Base-by-base conservation (phyloP, 2,888 invertebrate species). In the Colostygia pectinataria region DNA sequence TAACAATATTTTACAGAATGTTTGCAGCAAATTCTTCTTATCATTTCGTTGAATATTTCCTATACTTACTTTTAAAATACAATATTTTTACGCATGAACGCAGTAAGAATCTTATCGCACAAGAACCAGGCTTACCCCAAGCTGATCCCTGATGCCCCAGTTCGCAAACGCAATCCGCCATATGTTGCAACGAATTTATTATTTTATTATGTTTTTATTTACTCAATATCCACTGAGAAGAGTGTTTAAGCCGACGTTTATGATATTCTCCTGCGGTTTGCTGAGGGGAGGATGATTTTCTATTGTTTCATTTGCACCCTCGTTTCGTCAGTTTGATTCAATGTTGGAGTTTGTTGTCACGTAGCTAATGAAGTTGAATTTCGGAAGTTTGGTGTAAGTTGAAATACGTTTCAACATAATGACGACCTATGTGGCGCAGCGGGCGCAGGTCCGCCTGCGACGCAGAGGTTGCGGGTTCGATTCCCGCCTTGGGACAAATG, bases 181-280 rank as follows among this genome's bases (percentile, higher is more conserved):
- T 90, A 90, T 90, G 90, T 85, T 86, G 77, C 80, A 56, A 63
- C 59, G 82, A 82, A 88, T 89, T 78, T 82, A 88, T 90, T 87
- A 90, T 89, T 89, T 86, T 82, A 88, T 89, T 86, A 83, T 80
- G 82, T 85, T 88, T 88, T 88, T 88, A 89, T 89, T 89, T 87
- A 88, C 78, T 83, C 77, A 74, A 73, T 73, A 74, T 86, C 87
- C 80, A 68, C 61, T 51, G 84, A 81, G 88, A 85, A 76, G 84
- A 83, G 88, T 88, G 89, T 87, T 90, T 88, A 88, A 90, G 87
- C 85, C 77, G 87, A 83, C 88, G 80, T 88, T 89, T 89, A 89
- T 88, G 83, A 89, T 86, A 88, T 86, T 87, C 86, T 88, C 86
- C 63, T 80, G 90, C 74, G 89, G 89, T 79, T 86, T 82, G 71